These are phyloP conservation scores for Philereme transversata DNA, from an alignment of 2,888 invertebrate species.

Conservation along the genomic window DNA sequence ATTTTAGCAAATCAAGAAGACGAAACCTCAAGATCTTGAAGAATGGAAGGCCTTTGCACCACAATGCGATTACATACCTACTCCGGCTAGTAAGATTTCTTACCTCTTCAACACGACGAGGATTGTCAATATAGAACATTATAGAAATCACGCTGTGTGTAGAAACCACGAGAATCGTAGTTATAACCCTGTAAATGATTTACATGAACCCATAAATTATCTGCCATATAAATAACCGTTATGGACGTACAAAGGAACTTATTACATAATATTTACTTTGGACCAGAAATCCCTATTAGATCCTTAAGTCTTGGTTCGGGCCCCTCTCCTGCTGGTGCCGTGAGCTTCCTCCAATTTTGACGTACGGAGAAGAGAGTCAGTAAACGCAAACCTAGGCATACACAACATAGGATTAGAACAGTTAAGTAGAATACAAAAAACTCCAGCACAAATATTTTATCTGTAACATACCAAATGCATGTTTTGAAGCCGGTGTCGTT, in stretches of 20 bases:
- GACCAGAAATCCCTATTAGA: not conserved
- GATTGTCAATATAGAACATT: not conserved
- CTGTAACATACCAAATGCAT: slow-evolving; percentile 43
- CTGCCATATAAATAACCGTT: too few species aligned
- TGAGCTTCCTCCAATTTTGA: slow-evolving; percentile 62
- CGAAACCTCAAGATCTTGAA: too few species aligned
- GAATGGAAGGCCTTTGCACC: too few species aligned
- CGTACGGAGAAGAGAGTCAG: slow-evolving; percentile 64
- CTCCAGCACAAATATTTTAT: not conserved
- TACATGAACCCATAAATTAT: too few species aligned
- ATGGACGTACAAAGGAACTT: too few species aligned
- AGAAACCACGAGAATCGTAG: not conserved
- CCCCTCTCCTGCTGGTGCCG: slow-evolving; percentile 49
- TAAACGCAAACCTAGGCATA: slow-evolving; percentile 45
- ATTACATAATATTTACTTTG: not conserved
- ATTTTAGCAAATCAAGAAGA: too few species aligned
- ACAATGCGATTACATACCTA: too few species aligned
- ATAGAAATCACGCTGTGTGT: not conserved
- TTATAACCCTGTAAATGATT: not conserved
- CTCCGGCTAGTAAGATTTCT: not conserved
- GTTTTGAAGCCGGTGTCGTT: slow-evolving; percentile 29
- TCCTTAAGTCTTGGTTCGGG: slow-evolving; percentile 51
- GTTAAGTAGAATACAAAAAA: not conserved
- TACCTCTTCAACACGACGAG: not conserved
- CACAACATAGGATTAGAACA: slow-evolving; percentile 44